Percentiles rank a stretch among this genome's conserved stretches.
Conservation (phyloP, 2,113 vertebrate genomes). For the Phainopepla nitens region DNA sequence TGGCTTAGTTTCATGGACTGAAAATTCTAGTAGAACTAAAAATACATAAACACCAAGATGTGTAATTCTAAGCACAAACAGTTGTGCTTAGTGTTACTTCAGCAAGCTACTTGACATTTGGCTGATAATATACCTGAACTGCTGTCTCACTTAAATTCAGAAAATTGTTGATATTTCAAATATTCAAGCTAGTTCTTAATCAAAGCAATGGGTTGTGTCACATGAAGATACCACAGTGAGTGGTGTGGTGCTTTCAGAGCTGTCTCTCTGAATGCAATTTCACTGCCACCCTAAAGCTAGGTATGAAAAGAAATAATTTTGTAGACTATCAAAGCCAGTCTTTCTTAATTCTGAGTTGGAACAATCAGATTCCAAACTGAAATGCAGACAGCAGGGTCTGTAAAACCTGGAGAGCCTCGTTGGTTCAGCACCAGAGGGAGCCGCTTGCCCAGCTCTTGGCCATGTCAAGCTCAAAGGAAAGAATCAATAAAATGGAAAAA, state of each 20-base stretch:
- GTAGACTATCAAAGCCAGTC: not conserved
- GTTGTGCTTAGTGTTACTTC: not conserved
- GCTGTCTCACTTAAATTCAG: not conserved
- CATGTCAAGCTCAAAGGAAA: not conserved
- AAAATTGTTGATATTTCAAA: not conserved
- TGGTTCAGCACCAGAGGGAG: conserved; percentile 74
- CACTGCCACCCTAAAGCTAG: not conserved
- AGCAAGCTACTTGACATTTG: not conserved
- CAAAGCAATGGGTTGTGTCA: not conserved
- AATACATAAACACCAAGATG: not conserved
- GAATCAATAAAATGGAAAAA: not conserved
- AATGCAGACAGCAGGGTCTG: not conserved
- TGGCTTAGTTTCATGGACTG: not conserved
- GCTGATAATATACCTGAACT: not conserved
- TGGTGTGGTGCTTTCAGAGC: not conserved
- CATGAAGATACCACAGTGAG: not conserved
- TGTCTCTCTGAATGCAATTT: not conserved
- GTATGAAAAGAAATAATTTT: not conserved
- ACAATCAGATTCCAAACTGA: not conserved
- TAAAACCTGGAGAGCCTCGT: not conserved
- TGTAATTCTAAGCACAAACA: not conserved
- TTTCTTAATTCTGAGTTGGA: not conserved
- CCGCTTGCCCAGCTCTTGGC: conserved; percentile 61
- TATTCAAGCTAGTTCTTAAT: not conserved
- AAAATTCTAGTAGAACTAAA: not conserved